Evolutionary conservation across 2,888 invertebrate species (phyloP).

Genomic region (Dioctria rufipes): DNA sequence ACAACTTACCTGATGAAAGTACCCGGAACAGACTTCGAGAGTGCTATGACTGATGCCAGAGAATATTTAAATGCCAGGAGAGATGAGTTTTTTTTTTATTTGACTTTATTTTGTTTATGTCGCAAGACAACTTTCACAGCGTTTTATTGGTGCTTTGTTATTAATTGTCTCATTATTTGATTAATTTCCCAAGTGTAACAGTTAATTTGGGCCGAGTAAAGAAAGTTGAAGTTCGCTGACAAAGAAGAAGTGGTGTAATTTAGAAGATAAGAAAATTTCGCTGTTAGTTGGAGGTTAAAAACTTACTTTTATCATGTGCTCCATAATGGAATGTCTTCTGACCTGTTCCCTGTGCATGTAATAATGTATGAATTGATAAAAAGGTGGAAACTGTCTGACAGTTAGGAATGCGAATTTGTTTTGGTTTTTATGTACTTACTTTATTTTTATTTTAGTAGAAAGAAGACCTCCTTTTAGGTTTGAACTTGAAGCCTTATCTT

Average conservation of each 20-base stretch:
- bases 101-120: not conserved
- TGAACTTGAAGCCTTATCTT: no score
- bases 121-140: conserved; percentile 7
- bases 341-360: no score
- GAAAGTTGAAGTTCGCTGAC: not conserved
- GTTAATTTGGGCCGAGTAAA: conserved; percentile 6
- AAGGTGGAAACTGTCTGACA: no score
- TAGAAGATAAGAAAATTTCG: no score
- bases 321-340: no score
- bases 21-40: conserved; percentile 19
- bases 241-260: conserved; percentile 7
- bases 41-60: not conserved
- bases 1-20: conserved; percentile 2
- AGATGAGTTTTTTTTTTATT: not conserved
- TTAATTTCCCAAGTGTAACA: conserved; percentile 10
- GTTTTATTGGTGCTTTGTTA: conserved; percentile 19
- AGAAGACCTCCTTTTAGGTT: no score
- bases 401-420: no score
- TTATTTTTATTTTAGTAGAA: no score
- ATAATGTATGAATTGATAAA: no score
- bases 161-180: conserved; percentile 37
- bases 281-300: no score
- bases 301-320: no score
- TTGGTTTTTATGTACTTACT: no score
- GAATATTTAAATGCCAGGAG: conserved; percentile 20